Evolutionary conservation across 2,797 vertebrate genomes (phyloP), one percentile per base, ranked within the genome.

Genomic region (Chaetodon trifasciatus): DNA sequence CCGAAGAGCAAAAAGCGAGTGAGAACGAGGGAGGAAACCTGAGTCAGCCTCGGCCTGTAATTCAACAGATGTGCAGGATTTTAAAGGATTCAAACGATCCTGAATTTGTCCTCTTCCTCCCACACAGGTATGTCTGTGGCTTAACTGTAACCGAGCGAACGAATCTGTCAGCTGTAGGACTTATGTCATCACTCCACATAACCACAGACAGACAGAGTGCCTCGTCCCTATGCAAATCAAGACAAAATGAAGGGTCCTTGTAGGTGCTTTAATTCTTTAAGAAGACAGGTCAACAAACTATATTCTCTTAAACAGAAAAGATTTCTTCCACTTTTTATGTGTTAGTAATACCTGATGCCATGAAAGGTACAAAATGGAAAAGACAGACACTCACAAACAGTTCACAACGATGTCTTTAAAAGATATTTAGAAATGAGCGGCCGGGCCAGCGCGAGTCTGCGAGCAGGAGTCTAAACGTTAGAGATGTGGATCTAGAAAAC

Each of bases 341-440:
- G 8, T 21, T 21, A 72, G 65, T 72, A 46, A 77, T 24, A 89
- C 56, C 55, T 81, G 65, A 47, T 72, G 68, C 42, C 40, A 73
- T 79, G 69, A 86, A 87, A 86, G 46, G 79, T 93, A 86, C 42
- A 90, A 92, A 92, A 89, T 74, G 70, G 46, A 82, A 75, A 87
- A n/a, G 57, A 91, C 80, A 79, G 50, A 88, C 74, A 62, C 71
- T 74, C 88, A 88, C 86, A 71, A 89, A 89, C 81, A 62, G 79
- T 57, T 77, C 75, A 89, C 84, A 63, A 87, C 53, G 76, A 70
- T 63, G 44, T 37, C 55, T 79, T 91, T 80, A 83, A 90, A 90
- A 87, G 47, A 47, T 65, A 68, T 85, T 84, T 76, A 84, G 42
- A 85, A 84, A 82, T 60, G 81, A 58, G 53, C 17, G 32, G 32